phyloP scores from a whole-genome alignment of 2,113 vertebrate species.

The Natator depressus region DNA sequence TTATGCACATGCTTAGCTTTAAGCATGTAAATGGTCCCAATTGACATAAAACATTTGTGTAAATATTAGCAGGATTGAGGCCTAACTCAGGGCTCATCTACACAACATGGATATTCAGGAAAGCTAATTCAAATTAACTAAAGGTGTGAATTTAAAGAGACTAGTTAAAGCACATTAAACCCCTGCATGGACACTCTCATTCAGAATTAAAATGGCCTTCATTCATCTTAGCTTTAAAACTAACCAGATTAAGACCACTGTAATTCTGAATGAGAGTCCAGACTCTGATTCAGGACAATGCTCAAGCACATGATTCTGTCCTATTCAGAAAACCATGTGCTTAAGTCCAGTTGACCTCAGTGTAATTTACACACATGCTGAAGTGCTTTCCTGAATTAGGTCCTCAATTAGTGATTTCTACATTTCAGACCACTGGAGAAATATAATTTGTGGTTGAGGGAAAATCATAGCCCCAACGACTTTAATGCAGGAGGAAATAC shows the following conservation, averaged over 20 bases:
- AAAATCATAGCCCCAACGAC: conserved; percentile 24
- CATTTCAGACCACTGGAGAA: conserved; percentile 37
- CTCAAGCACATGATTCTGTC: background rate
- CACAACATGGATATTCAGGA: conserved; percentile 22
- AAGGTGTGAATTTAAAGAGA: conserved; percentile 71
- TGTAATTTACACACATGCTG: background rate
- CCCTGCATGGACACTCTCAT: conserved; percentile 45
- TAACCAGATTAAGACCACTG: background rate
- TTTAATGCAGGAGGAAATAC: conserved; percentile 23
- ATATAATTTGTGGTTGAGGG: background rate
- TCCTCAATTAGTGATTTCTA: background rate
- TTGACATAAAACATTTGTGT: conserved; percentile 14
- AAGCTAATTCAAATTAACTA: conserved; percentile 71
- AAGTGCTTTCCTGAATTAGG: background rate
- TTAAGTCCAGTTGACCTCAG: conserved; percentile 26
- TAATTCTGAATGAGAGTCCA: conserved; percentile 22
- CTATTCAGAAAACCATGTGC: background rate
- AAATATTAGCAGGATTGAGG: conserved; percentile 13
- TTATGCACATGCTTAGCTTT: conserved; percentile 10
- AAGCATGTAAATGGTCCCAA: conserved; percentile 26
- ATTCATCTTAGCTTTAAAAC: conserved; percentile 51
- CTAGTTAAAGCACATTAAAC: conserved; percentile 68
- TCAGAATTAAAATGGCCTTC: conserved; percentile 53
- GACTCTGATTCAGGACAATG: conserved; percentile 2
- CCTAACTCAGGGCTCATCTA: conserved; percentile 32